Evolutionary conservation across 2,888 invertebrate genomes (phyloP).

Genomic region (Chloromyia formosa): DNA sequence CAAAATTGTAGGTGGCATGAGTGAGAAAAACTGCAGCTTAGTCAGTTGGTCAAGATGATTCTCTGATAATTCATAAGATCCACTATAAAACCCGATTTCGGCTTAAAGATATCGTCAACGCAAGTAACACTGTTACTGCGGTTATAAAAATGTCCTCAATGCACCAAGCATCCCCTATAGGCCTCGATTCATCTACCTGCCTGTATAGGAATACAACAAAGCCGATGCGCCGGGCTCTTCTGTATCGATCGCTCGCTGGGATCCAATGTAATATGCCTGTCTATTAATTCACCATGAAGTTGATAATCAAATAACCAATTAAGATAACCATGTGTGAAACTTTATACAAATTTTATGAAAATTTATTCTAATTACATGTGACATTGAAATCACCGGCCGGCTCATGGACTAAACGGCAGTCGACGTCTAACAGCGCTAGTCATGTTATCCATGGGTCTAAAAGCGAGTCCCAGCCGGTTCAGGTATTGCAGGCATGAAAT

Average conservation of each 20-base stretch:
- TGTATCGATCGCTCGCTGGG: neutral
- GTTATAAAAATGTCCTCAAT: too few relatives aligned
- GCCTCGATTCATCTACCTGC: neutral
- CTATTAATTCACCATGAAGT: constrained; percentile 47
- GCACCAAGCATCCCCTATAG: too few relatives aligned
- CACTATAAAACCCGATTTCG: too few relatives aligned
- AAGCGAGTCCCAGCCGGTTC: constrained; percentile 3
- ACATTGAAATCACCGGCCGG: constrained; percentile 43
- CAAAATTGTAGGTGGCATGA: too few relatives aligned
- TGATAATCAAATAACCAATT: constrained; percentile 47
- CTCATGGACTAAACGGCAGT: neutral
- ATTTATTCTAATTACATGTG: constrained; percentile 46
- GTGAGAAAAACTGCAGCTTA: too few relatives aligned
- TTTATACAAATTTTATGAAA: constrained; percentile 47
- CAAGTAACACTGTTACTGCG: too few relatives aligned
- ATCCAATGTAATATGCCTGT: constrained; percentile 24
- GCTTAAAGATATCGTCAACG: too few relatives aligned
- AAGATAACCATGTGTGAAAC: constrained; percentile 47
- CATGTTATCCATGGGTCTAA: constrained; percentile 2
- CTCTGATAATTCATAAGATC: too few relatives aligned
- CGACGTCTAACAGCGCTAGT: neutral
- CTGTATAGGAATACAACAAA: too few relatives aligned
- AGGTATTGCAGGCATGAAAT: constrained; percentile 27
- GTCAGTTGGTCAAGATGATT: too few relatives aligned
- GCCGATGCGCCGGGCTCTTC: neutral